Conservation (phyloP, 2,113 vertebrate genomes). For the Bothrops jararaca region DNA sequence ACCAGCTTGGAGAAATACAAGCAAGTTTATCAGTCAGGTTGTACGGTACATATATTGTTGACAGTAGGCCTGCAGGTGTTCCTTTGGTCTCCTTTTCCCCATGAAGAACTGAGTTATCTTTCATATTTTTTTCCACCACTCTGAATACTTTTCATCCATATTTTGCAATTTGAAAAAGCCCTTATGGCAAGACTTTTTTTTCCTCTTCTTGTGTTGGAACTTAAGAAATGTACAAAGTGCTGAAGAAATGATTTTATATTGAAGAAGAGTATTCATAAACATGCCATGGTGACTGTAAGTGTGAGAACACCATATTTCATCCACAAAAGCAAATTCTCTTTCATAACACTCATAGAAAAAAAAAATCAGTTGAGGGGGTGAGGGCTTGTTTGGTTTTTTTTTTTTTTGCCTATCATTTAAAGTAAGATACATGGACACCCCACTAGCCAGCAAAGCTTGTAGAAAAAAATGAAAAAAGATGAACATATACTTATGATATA, state of each 20-base stretch:
- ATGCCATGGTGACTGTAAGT: neutral
- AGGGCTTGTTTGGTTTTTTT: neutral
- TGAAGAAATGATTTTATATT: neutral
- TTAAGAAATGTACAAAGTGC: neutral
- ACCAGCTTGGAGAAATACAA: neutral
- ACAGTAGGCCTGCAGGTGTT: neutral
- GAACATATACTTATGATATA: neutral
- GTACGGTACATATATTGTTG: neutral
- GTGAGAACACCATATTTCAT: neutral
- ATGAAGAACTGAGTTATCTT: neutral
- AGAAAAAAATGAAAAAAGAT: neutral
- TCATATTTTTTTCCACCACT: neutral
- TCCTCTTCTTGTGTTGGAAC: neutral
- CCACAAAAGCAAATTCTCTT: neutral
- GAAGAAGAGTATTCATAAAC: neutral
- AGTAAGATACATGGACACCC: neutral
- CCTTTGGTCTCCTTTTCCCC: neutral
- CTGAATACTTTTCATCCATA: neutral
- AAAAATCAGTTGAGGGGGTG: neutral
- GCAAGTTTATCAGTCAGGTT: neutral
- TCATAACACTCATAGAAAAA: neutral
- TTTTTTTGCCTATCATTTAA: neutral
- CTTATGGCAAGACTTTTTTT: neutral
- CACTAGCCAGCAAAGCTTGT: neutral
- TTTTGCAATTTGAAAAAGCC: neutral